Evolutionary conservation across 1,140 invertebrate genomes (phyloP).

Genomic region (Laodelphax striatellus): DNA sequence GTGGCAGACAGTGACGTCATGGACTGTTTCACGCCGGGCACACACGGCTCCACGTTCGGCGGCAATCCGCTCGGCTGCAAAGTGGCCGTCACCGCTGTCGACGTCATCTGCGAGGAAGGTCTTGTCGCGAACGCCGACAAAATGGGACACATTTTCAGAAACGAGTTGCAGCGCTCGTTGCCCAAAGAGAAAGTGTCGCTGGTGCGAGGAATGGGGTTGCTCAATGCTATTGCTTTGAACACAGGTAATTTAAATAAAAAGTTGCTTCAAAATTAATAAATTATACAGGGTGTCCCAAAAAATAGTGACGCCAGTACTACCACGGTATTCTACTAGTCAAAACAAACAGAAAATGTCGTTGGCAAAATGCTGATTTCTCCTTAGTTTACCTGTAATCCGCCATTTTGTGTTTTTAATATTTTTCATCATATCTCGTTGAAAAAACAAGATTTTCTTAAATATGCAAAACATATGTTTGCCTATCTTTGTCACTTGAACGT

Average conservation of each 20-base stretch:
- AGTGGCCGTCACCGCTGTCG: slow-evolving; percentile 65
- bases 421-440: no score
- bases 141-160: slow-evolving; percentile 66
- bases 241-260: slow-evolving; percentile 42
- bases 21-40: slow-evolving; percentile 83
- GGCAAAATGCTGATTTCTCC: no score
- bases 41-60: slow-evolving; percentile 96
- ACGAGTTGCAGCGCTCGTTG: slow-evolving; percentile 55
- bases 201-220: slow-evolving; percentile 83
- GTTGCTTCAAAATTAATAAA: no score
- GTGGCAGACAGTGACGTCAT: slow-evolving; percentile 78
- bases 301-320: no score
- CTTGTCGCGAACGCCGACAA: slow-evolving; percentile 74
- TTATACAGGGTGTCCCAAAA: no score
- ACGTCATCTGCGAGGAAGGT: slow-evolving; percentile 77
- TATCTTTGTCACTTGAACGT: no score
- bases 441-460: no score
- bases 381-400: no score
- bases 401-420: no score
- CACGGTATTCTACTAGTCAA: no score
- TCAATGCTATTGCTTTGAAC: slow-evolving; percentile 92
- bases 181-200: slow-evolving; percentile 59
- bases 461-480: no score
- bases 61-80: slow-evolving; percentile 91
- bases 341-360: no score